phyloP scores from a whole-genome alignment of 2,888 invertebrate genomes.

The Blastobasis lacticolella region DNA sequence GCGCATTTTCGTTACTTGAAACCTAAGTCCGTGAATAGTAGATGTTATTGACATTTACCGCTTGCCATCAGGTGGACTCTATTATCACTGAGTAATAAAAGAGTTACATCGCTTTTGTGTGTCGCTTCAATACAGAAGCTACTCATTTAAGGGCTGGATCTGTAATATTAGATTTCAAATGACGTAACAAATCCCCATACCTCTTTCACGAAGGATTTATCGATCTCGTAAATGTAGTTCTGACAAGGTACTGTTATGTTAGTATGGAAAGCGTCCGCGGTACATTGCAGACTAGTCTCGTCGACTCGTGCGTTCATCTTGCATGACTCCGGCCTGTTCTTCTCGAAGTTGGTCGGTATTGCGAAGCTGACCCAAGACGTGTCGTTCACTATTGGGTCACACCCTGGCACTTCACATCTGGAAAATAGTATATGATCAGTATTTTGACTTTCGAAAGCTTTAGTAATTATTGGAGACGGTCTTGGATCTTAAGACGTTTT shows the following conservation, averaged over 20 bases:
- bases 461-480: no score
- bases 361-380: slow-evolving; percentile 58
- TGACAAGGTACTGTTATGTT: slow-evolving; percentile 45
- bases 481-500: no score
- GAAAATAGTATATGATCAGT: slow-evolving; percentile 2
- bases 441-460: no score
- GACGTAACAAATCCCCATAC: slow-evolving; percentile 23
- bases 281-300: slow-evolving; percentile 34
- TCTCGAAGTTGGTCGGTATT: slow-evolving; percentile 39
- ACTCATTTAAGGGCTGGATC: no score
- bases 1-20: no score
- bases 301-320: slow-evolving; percentile 31
- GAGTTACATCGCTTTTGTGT: no score
- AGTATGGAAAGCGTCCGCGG: slow-evolving; percentile 36
- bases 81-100: no score
- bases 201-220: slow-evolving; percentile 56
- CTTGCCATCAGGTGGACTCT: no score
- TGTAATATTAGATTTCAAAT: no score
- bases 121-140: no score
- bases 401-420: slow-evolving; percentile 56
- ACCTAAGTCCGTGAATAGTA: no score
- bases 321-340: slow-evolving; percentile 33
- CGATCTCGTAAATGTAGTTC: slow-evolving; percentile 47
- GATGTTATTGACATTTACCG: no score
- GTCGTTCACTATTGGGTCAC: slow-evolving; percentile 56